Conservation (phyloP, 2,113 vertebrate species). For the Bubo blakistoni region DNA sequence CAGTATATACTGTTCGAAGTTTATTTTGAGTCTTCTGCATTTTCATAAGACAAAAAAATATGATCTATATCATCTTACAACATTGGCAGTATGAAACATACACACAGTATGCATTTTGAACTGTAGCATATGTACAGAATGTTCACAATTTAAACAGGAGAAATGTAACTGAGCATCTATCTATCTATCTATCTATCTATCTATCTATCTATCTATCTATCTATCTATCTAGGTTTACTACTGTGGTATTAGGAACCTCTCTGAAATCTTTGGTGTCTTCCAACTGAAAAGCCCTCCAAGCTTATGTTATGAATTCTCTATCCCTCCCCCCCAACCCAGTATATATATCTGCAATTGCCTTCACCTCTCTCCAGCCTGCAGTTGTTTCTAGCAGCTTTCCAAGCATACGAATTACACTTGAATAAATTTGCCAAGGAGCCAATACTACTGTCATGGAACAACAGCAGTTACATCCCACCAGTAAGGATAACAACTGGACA, state of each 20-base stretch:
- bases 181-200: neutral
- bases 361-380: neutral
- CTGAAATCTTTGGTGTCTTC: neutral
- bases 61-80: constrained; percentile 71
- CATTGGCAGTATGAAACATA: constrained; percentile 67
- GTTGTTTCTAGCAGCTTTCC: neutral
- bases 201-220: neutral
- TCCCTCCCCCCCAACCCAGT: rapidly evolving
- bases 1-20: constrained; percentile 58
- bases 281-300: neutral
- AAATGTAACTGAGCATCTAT: constrained; percentile 41
- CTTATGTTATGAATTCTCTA: neutral
- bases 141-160: constrained; percentile 68
- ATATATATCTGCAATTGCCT: neutral
- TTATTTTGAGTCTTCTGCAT: constrained; percentile 69
- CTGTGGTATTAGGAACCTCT: neutral
- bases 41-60: constrained; percentile 69
- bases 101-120: constrained; percentile 72
- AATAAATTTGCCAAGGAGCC: neutral
- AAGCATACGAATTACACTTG: neutral
- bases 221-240: neutral
- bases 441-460: neutral
- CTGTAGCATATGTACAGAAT: constrained; percentile 69
- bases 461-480: neutral
- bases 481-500: neutral